phyloP scores from a whole-genome alignment of 1,140 invertebrate genomes.

The Pseudomyrmex concolor region DNA sequence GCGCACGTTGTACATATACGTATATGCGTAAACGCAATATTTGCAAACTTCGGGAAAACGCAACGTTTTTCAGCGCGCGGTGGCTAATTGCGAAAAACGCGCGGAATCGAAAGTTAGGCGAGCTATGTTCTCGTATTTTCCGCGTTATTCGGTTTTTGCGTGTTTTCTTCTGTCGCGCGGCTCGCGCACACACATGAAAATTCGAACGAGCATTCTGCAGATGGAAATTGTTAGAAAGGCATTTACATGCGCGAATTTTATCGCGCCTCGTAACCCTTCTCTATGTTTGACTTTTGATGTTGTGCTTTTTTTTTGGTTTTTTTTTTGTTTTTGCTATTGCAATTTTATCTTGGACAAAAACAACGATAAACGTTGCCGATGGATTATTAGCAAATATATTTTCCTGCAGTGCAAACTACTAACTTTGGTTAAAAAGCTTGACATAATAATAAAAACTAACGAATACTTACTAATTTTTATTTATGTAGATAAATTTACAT shows the following conservation, averaged over 20 bases:
- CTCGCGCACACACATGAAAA: conserved; percentile 31
- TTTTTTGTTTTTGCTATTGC: conserved; percentile 7
- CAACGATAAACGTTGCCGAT: conserved; percentile 13
- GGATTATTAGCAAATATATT: conserved; percentile 52
- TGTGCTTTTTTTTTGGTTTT: conserved; percentile 20
- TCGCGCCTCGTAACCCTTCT: conserved; percentile 46
- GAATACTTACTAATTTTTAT: neutral
- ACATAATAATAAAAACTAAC: neutral
- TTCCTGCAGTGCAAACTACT: neutral
- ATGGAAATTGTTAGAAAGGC: conserved; percentile 50
- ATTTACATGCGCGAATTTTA: conserved; percentile 59
- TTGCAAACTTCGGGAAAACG: conserved; percentile 34
- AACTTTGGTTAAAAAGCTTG: neutral
- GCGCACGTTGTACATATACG: neutral
- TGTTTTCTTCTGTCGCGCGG: conserved; percentile 39
- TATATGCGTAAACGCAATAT: conserved; percentile 49
- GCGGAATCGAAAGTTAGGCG: conserved; percentile 46
- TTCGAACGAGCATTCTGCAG: conserved; percentile 22
- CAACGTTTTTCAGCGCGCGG: conserved; percentile 30
- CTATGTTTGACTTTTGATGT: conserved; percentile 40
- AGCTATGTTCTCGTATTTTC: conserved; percentile 41
- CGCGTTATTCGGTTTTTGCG: conserved; percentile 51
- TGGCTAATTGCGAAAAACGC: conserved; percentile 56
- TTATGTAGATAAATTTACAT: neutral
- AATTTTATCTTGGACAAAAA: conserved; percentile 30